Percentiles rank a stretch among this genome's conserved stretches.
These are phyloP conservation scores for Sinotaia quadrata DNA, from an alignment of 2,888 invertebrate species.

Conservation along the genomic window DNA sequence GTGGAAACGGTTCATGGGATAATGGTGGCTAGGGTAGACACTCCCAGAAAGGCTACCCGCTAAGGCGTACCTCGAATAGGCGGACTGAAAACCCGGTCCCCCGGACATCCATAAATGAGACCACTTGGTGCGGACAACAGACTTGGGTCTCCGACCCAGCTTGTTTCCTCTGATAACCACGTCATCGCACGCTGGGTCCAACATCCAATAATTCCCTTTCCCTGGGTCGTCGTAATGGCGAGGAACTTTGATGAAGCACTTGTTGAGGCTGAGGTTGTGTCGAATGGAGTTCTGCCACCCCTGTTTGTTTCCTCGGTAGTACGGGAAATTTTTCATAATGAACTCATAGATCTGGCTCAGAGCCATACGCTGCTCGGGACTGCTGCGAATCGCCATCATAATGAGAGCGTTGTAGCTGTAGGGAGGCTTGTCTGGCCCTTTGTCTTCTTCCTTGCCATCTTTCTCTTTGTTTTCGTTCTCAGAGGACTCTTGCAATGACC, in stretches of 20 bases:
- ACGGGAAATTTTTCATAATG: constrained; percentile 98
- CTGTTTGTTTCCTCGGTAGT: constrained; percentile 96
- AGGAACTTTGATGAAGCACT: constrained; percentile 92
- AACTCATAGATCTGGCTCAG: constrained; percentile 98
- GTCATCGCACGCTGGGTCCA: constrained; percentile 96
- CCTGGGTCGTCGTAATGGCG: constrained; percentile 99
- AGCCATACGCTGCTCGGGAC: constrained; percentile 93
- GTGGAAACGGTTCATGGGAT: constrained; percentile 43
- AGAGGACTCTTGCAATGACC: not conserved
- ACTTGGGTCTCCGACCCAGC: constrained; percentile 87
- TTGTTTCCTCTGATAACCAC: constrained; percentile 99
- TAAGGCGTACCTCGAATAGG: constrained; percentile 46
- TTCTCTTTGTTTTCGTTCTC: constrained; percentile 16
- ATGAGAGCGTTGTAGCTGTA: constrained; percentile 99
- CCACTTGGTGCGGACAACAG: constrained; percentile 86
- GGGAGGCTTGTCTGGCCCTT: constrained; percentile 82
- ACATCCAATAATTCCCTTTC: constrained; percentile 99
- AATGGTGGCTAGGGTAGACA: constrained; percentile 23
- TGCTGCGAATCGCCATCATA: constrained; percentile 98
- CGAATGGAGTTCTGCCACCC: constrained; percentile 99
- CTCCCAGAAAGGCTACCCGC: constrained; percentile 39
- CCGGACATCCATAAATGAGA: constrained; percentile 83
- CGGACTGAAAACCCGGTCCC: constrained; percentile 48
- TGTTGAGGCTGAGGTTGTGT: constrained; percentile 96
- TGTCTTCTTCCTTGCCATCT: constrained; percentile 32